These are phyloP conservation scores for Coremacera marginata DNA, from an alignment of 2,888 invertebrate genomes.

Conservation along the genomic window DNA sequence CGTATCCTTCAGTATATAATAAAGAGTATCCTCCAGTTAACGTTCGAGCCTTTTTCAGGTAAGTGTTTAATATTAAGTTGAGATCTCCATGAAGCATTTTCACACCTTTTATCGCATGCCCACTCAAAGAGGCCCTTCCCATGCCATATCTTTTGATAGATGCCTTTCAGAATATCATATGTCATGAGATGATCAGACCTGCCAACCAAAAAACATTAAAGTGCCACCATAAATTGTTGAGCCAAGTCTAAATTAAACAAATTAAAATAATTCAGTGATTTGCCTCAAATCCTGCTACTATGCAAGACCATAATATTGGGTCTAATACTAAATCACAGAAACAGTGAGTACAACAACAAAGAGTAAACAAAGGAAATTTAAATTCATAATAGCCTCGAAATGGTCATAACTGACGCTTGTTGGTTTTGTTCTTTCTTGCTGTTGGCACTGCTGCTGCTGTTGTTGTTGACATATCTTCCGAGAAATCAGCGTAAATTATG, in stretches of 20 bases:
- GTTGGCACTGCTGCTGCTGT: not conserved
- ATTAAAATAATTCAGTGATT: not conserved
- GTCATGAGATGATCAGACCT: not conserved
- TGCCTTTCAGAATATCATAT: not conserved
- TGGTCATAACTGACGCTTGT: conserved; percentile 21
- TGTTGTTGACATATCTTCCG: conserved; percentile 21
- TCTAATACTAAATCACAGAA: not conserved
- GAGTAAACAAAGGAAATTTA: not conserved
- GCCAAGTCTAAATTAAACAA: not conserved
- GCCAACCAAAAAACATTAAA: not conserved
- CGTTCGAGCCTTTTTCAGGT: no score
- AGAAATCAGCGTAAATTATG: conserved; percentile 29
- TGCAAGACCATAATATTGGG: no score
- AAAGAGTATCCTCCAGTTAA: no score
- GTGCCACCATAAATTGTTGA: not conserved
- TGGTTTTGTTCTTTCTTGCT: not conserved
- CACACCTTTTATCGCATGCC: no score
- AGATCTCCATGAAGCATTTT: no score
- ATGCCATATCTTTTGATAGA: not conserved
- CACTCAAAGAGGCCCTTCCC: no score
- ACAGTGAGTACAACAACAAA: not conserved
- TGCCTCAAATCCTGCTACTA: not conserved
- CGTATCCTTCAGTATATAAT: no score
- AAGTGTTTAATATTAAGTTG: no score
- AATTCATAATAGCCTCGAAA: not conserved